Evolutionary conservation across 2,888 invertebrate genomes (phyloP).

Genomic region (Malthinus seriepunctatus): DNA sequence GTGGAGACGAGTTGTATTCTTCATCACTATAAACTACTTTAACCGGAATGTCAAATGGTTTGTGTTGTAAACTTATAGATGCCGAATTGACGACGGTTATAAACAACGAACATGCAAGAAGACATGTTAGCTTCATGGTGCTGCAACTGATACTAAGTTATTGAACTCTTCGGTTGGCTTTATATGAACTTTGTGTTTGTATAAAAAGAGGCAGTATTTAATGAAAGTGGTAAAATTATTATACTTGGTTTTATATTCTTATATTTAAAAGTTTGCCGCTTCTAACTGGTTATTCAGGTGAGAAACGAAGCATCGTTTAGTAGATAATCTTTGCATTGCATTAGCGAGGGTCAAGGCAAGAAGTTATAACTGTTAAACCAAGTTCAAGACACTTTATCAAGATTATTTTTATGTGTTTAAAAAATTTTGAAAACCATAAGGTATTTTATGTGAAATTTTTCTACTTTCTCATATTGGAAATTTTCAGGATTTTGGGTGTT

Average conservation of each 20-base stretch:
- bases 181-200: slow-evolving; percentile 46
- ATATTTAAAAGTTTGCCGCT: slow-evolving; percentile 20
- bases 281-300: slow-evolving; percentile 23
- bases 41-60: slow-evolving; percentile 28
- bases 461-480: too few species aligned
- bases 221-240: slow-evolving; percentile 29
- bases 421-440: too few species aligned
- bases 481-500: too few species aligned
- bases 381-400: neutral
- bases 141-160: slow-evolving; percentile 46
- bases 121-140: slow-evolving; percentile 44
- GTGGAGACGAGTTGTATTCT: neutral
- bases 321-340: slow-evolving; percentile 24
- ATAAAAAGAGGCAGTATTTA: slow-evolving; percentile 32
- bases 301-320: slow-evolving; percentile 18
- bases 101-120: slow-evolving; percentile 37
- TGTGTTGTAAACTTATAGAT: slow-evolving; percentile 27
- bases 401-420: too few species aligned
- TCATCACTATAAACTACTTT: slow-evolving; percentile 28
- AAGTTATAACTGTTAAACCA: slow-evolving; percentile 24
- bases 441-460: too few species aligned
- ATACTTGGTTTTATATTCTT: slow-evolving; percentile 7
- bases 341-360: slow-evolving; percentile 26
- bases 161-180: slow-evolving; percentile 50
- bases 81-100: slow-evolving; percentile 37